Conservation (phyloP, 2,113 vertebrate species). For the Phaethornis superciliosus region DNA sequence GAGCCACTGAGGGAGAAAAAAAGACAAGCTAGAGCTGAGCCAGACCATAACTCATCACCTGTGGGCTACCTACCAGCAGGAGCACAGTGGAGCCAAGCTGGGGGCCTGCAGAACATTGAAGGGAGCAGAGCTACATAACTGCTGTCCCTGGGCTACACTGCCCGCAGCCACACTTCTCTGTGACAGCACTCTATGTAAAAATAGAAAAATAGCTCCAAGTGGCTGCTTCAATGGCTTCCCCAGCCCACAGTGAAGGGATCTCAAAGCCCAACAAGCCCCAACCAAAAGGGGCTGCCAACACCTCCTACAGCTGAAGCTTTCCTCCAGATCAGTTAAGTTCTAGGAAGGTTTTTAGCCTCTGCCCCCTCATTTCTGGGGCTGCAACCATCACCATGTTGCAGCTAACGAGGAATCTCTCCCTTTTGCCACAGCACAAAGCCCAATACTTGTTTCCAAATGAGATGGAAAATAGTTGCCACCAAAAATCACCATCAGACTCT, state of each 20-base stretch:
- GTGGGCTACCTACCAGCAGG: not conserved
- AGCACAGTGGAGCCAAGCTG: not conserved
- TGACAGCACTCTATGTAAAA: not conserved
- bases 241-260: not conserved
- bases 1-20: not conserved
- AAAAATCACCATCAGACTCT: rapidly evolving
- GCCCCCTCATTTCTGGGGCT: not conserved
- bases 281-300: not conserved
- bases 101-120: not conserved
- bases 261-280: not conserved
- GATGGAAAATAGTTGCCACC: not conserved
- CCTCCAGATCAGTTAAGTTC: slow-evolving; percentile 2
- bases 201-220: slow-evolving; percentile 15
- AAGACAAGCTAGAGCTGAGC: not conserved
- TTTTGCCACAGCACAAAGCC: not conserved
- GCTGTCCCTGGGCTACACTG: not conserved
- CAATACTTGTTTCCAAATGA: not conserved
- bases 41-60: not conserved
- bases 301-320: not conserved
- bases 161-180: not conserved
- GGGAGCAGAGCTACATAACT: rapidly evolving
- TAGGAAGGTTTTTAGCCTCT: not conserved
- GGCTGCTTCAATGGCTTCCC: not conserved
- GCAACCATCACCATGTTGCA: rapidly evolving
- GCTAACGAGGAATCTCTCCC: not conserved